Conservation (phyloP, 2,888 invertebrate species). For the Hirtodrosophila alboralis region DNA sequence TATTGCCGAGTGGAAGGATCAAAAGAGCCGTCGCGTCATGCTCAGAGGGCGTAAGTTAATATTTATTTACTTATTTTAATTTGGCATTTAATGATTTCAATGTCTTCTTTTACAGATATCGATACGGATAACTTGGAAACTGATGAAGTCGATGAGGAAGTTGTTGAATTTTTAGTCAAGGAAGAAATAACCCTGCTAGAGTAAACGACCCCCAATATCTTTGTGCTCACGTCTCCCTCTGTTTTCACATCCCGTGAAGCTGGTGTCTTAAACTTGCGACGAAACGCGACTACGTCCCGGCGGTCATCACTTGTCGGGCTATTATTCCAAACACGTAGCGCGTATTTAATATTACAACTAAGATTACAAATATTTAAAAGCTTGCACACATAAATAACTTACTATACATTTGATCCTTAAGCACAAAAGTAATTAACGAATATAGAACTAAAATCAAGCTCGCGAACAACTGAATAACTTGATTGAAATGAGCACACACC, state of each 20-base stretch:
- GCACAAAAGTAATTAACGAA: slow-evolving; percentile 40
- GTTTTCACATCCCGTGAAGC: slow-evolving; percentile 41
- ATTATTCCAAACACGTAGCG: slow-evolving; percentile 30
- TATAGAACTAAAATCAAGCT: slow-evolving; percentile 27
- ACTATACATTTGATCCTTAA: slow-evolving; percentile 40
- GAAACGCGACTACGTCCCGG: slow-evolving; percentile 36
- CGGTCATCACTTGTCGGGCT: slow-evolving; percentile 9
- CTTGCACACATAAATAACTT: slow-evolving; percentile 27
- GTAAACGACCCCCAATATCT: slow-evolving; percentile 84
- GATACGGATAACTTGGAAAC: slow-evolving; percentile 97
- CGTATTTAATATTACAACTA: slow-evolving; percentile 37
- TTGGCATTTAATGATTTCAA: background rate
- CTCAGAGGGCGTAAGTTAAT: slow-evolving; percentile 92
- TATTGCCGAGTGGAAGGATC: slow-evolving; percentile 89
- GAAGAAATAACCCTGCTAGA: slow-evolving; percentile 94
- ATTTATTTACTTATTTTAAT: background rate
- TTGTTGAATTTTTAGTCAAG: slow-evolving; percentile 98
- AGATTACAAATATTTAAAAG: slow-evolving; percentile 35
- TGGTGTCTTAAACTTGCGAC: slow-evolving; percentile 47
- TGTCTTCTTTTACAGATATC: slow-evolving; percentile 87
- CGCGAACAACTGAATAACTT: slow-evolving; percentile 40
- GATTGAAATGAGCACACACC: slow-evolving; percentile 30
- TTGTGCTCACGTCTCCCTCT: slow-evolving; percentile 7
- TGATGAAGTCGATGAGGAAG: slow-evolving; percentile 96
- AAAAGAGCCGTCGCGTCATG: slow-evolving; percentile 92